Conservation (phyloP, 2,888 invertebrate genomes). For the Cephus sareptanus region DNA sequence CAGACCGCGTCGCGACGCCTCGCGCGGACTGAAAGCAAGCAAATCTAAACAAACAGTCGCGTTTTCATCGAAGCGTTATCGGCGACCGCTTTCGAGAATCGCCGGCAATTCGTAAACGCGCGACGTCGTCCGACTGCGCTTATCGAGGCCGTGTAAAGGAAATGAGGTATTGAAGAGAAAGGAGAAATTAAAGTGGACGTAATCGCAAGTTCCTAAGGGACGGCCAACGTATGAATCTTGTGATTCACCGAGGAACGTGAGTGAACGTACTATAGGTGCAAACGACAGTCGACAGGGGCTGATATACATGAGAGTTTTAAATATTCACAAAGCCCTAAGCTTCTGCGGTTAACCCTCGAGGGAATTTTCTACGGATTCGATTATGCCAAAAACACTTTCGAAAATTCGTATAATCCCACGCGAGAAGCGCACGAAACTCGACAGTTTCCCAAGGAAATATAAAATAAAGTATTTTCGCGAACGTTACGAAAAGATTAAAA, state of each 20-base stretch:
- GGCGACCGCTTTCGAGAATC: background rate
- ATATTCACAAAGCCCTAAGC: background rate
- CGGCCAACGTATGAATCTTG: background rate
- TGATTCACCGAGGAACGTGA: background rate
- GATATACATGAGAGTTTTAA: background rate
- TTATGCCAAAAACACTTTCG: background rate
- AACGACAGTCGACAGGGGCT: background rate
- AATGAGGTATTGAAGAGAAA: background rate
- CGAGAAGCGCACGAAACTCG: background rate
- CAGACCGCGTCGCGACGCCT: no score
- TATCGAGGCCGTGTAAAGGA: background rate
- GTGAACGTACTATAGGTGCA: background rate
- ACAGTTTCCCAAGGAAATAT: background rate
- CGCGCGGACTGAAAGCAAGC: background rate
- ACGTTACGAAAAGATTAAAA: background rate
- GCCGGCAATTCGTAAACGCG: background rate
- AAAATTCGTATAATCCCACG: background rate
- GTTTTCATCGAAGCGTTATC: background rate
- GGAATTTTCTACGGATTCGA: background rate
- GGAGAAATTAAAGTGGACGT: background rate
- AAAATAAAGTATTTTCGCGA: background rate
- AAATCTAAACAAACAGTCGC: background rate
- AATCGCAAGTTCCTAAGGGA: background rate
- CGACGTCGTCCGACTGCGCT: no score
- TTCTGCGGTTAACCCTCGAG: background rate